Percentiles rank a stretch among this genome's conserved stretches.
Evolutionary conservation across 1,140 invertebrate species (phyloP).

Genomic region (Meloidogyne floridensis): DNA sequence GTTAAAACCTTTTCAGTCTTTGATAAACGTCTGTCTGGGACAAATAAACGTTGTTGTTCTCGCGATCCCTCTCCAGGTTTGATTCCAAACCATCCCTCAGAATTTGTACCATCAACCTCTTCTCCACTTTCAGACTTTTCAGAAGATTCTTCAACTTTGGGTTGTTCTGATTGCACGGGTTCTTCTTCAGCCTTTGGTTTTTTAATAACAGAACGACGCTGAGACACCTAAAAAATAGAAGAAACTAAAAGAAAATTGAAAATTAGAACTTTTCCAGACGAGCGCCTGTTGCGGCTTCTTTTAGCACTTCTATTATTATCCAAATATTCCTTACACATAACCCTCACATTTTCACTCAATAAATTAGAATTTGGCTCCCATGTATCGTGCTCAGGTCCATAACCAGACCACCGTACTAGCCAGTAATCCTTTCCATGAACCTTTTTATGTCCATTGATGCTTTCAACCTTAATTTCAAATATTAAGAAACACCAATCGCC

Average conservation of each 20-base stretch:
- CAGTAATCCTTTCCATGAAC: conserved; percentile 18
- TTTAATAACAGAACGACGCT: neutral
- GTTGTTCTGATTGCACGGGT: neutral
- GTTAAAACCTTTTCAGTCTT: conserved; percentile 40
- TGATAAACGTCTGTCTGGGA: conserved; percentile 24
- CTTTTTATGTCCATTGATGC: conserved; percentile 27
- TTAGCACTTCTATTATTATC: neutral
- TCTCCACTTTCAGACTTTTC: neutral
- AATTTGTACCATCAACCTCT: conserved; percentile 22
- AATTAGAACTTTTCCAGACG: neutral
- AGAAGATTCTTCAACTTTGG: neutral
- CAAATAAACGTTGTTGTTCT: conserved; percentile 32
- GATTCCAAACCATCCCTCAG: conserved; percentile 37
- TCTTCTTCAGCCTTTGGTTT: neutral
- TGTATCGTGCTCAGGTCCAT: conserved; percentile 38
- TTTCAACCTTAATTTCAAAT: conserved; percentile 20
- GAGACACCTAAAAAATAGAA: neutral
- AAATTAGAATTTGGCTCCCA: conserved; percentile 42
- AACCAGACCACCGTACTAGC: conserved; percentile 35
- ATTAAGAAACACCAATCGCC: neutral
- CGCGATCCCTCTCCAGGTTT: conserved; percentile 27
- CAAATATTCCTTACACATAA: conserved; percentile 31
- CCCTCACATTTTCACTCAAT: conserved; percentile 18
- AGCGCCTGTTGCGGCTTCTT: neutral
- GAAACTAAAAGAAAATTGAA: neutral